Evolutionary conservation across 2,113 vertebrate species (phyloP), one percentile per base, ranked within the genome.

Genomic region (Lamprotornis superbus): DNA sequence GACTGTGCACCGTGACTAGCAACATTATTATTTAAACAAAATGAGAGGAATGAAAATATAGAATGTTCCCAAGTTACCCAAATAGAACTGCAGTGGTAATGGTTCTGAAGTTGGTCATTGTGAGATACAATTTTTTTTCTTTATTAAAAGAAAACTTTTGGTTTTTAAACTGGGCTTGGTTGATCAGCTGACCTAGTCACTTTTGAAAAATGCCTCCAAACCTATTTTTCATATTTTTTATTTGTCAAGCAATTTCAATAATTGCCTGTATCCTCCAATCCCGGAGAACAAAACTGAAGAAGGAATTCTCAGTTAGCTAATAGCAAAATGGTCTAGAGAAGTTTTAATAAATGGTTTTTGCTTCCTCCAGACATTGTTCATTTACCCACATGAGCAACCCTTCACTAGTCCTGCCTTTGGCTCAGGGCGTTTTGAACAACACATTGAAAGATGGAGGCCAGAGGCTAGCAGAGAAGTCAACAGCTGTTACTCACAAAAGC

Each of bases 1-100:
- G 82, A 78, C 47, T 67, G 53, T 83, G 59, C 63, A 78, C 37
- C 56, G 73, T 3, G 10, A 50, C 65, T 88, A 67, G 74, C 61
- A 86, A 44, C 55, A 76, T 69, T 89, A 91, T 90, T 93, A 87
- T 88, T 86, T 91, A 94, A 96, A 87, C 68, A 90, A 91, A 89
- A 83, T 39, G 47, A 81, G 81, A 90, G 69, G 81, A 95, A 95
- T 94, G 74, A 92, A 93, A 95, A 89, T 60, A 57, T 33, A 52
- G 83, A 91, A 74, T 49, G n/a, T 84, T 96, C 52, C 76, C 50
- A 63, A 64, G 39, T 70, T 67, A 67, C 31, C 5, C 57, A 88
- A 91, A 49, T 46, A 91, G 49, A 95, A 65, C 28, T 55, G 10
- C 12, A 24, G n/a, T 17, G 8, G 15, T 81, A 86, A 78, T 53